Evolutionary conservation across 2,888 invertebrate species (phyloP).

Genomic region (Thereva nobilitata): DNA sequence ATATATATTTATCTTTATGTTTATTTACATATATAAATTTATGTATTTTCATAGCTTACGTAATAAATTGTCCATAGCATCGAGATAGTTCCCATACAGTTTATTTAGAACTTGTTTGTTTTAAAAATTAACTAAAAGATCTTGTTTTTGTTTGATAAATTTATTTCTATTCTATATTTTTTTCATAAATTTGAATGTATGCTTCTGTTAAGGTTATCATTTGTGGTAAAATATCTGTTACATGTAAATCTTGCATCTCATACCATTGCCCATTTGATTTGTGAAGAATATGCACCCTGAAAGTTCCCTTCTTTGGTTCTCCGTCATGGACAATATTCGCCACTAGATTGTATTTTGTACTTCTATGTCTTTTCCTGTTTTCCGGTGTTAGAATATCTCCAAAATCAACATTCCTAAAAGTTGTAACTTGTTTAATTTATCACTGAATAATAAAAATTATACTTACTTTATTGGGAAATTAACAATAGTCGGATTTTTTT

Average conservation of each 20-base stretch:
- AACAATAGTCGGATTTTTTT: slow-evolving; percentile 99
- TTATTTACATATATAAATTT: no score
- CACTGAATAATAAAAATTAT: slow-evolving; percentile 13
- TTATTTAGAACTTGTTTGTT: no score
- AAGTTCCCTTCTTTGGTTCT: slow-evolving; percentile 91
- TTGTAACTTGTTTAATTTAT: slow-evolving; percentile 3
- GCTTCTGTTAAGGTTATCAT: slow-evolving; percentile 99
- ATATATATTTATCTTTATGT: no score
- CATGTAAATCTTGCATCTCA: slow-evolving; percentile 96
- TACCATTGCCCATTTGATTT: slow-evolving; percentile 85
- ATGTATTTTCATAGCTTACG: no score
- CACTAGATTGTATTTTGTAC: slow-evolving; percentile 94
- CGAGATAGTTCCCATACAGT: no score
- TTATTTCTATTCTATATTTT: slow-evolving; percentile 30
- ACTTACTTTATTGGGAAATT: slow-evolving; percentile 98
- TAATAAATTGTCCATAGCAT: no score
- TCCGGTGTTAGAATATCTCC: slow-evolving; percentile 91
- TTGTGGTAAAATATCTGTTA: slow-evolving; percentile 96
- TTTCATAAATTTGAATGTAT: slow-evolving; percentile 89
- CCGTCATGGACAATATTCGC: slow-evolving; percentile 99
- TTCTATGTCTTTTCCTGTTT: slow-evolving; percentile 73
- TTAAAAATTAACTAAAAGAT: no score
- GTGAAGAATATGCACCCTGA: slow-evolving; percentile 91
- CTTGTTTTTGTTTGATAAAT: background rate
- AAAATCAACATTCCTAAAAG: slow-evolving; percentile 90